These are phyloP conservation scores for Botia kubotai DNA, from an alignment of 2,797 vertebrate genomes.

Conservation along the genomic window DNA sequence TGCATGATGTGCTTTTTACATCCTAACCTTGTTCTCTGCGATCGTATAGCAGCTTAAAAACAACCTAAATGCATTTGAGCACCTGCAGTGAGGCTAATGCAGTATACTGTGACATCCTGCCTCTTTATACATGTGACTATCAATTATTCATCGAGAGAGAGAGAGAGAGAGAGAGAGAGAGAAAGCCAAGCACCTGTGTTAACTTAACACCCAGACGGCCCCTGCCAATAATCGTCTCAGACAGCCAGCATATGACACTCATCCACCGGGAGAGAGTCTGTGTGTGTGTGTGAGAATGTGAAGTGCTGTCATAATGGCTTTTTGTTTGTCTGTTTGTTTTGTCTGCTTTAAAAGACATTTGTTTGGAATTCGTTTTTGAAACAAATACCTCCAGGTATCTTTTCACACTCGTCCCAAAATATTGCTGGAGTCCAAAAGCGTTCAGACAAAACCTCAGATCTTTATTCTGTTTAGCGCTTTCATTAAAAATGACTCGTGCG, in stretches of 20 bases:
- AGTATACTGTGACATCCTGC: slow-evolving; percentile 38
- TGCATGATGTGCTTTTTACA: background rate
- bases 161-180: slow-evolving; percentile 54
- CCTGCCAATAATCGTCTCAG: slow-evolving; percentile 45
- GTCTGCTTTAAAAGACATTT: background rate
- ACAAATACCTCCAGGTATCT: background rate
- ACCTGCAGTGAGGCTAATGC: slow-evolving; percentile 40
- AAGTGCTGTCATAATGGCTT: background rate
- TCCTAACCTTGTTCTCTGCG: background rate
- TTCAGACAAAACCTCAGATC: background rate
- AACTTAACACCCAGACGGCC: slow-evolving; percentile 49
- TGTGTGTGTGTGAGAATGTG: background rate
- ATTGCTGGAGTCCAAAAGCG: background rate
- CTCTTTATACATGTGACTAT: slow-evolving; percentile 53
- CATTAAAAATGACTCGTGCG: slow-evolving; percentile 38
- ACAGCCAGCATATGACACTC: slow-evolving; percentile 45
- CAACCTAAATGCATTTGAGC: slow-evolving; percentile 20
- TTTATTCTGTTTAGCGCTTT: background rate
- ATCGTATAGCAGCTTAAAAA: background rate
- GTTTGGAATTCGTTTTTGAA: background rate
- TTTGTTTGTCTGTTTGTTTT: slow-evolving; percentile 28
- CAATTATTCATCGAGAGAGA: slow-evolving; percentile 66
- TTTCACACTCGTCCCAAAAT: background rate
- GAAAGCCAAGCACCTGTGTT: slow-evolving; percentile 47
- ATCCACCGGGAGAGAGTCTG: slow-evolving; percentile 18